Evolutionary conservation across 2,797 vertebrate genomes (phyloP), one percentile per base, ranked within the genome.

Genomic region (Neosilurus hyrtlii): DNA sequence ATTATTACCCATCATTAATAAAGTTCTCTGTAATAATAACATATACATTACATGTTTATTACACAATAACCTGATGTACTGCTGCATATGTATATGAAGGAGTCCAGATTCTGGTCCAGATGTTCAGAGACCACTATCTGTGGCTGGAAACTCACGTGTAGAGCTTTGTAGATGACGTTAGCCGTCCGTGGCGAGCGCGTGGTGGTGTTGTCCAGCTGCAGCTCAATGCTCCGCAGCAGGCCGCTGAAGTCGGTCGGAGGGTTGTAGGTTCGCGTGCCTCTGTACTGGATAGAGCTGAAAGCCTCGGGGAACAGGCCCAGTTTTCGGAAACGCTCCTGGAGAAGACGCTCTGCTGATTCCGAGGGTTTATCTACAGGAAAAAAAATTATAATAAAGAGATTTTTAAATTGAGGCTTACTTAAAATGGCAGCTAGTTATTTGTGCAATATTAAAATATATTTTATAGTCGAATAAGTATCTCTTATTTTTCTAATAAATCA

Each of bases 191-290:
- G 97, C 0, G 98, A 99, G 37, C 98, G 96, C 26, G 97, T 99
- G 72, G 96, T 98, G 90, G 97, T 99, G 92, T 98, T 99, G 85
- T 98, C 96, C 85, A 99, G 93, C 87, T 97, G 98, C 76, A 96
- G 95, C 91, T 99, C 98, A 89, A 99, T 91, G 85, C 91, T 96
- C 35, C 93, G 94, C 79, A 98, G 94, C 68, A 99, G 95, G 7
- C 98, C 97, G 18, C 95, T 96, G 90, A 99, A 99, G 92, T 99
- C 98, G 0, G 98, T 99, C 37, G 98, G 98, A 30, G 97, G 98
- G 91, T 98, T 99, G 92, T 97, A 97, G 54, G 98, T 99, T 79
- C 97, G 96, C 20, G 98, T 99, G 85, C 98, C 98, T 22, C 97
- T 96, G 92, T 99, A 99, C 90, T 97, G 97, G 86, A 99, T 92